Evolutionary conservation across 1,140 invertebrate genomes (phyloP), one percentile per base, ranked within the genome.

Genomic region (Trypoxylus dichotomus): DNA sequence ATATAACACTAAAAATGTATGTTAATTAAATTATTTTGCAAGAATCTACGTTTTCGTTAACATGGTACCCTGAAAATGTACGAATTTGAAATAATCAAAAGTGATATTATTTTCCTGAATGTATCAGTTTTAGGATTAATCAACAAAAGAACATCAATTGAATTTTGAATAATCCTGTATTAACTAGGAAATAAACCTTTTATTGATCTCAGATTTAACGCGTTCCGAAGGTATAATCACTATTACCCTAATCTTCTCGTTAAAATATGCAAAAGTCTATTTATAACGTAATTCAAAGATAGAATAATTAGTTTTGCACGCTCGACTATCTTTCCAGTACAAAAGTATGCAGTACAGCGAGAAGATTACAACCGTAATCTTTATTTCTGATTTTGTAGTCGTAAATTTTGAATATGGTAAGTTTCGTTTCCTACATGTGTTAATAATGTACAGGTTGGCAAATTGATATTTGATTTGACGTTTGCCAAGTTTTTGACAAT

Each of bases 371-470:
- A 2, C 32, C 32, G 1, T 37, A 37, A 37, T 37, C 32, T 5
- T 1, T 37, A 0, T 37, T 37, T 37, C 32, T 5, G 32, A 37
- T 37, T 37, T 37, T 37, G 2, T 37, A 37, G 10, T 37, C 1
- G 32, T 37, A 1, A 68, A 68, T 68, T 24, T 68, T 2, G 27
- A 68, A 68, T 68, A 68, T 68, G 60, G 60, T 74, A 74, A 74
- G 72, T 74, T 74, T 71, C 13, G 24, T 71, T 71, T 27, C 68
- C 10, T 37, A 37, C 1, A 37, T 37, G 32, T 37, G 32, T 74
- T 74, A 10, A 74, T 74, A 37, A 15, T 13, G n/a, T 74, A 8
- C 25, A 68, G 60, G 60, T 68, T 68, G 60, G 60, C 13, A 68
- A n/a, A 37, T 37, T 8, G 32, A 37, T 37, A 37, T 2, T 2